These are phyloP conservation scores for Amyelois transitella DNA, from an alignment of 1,140 invertebrate species.

Conservation along the genomic window DNA sequence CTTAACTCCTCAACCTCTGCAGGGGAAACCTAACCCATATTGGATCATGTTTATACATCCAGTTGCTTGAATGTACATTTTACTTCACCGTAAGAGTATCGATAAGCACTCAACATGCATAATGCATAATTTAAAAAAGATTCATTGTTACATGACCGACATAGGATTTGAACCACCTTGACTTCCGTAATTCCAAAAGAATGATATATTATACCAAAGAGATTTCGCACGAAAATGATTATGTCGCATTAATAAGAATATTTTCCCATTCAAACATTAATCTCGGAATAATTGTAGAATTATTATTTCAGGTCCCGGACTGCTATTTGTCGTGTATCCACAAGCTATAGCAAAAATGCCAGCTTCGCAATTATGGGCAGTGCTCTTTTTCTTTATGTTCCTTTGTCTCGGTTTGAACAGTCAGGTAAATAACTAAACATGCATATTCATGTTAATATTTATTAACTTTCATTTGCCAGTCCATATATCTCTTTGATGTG, in stretches of 20 bases:
- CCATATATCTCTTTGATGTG: neutral
- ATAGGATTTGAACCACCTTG: no score
- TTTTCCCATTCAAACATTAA: no score
- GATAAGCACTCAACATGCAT: no score
- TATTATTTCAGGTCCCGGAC: constrained; percentile 82
- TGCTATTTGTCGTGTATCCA: constrained; percentile 93
- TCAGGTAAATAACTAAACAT: constrained; percentile 78
- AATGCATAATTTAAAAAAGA: no score
- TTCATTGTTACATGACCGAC: no score
- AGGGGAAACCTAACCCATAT: no score
- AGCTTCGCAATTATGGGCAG: constrained; percentile 87
- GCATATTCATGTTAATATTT: neutral
- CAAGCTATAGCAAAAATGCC: constrained; percentile 93
- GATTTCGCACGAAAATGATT: no score
- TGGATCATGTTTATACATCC: no score
- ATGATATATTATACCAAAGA: neutral
- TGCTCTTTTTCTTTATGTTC: constrained; percentile 93
- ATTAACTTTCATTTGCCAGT: neutral
- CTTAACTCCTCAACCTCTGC: no score
- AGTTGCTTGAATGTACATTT: no score
- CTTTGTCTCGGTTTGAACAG: constrained; percentile 92
- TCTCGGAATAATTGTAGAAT: neutral
- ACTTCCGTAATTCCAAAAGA: no score
- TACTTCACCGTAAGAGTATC: no score
- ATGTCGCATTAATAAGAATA: neutral